Evolutionary conservation across 1,140 invertebrate genomes (phyloP), one percentile per base, ranked within the genome.

Genomic region (Leptoteleia sp.): DNA sequence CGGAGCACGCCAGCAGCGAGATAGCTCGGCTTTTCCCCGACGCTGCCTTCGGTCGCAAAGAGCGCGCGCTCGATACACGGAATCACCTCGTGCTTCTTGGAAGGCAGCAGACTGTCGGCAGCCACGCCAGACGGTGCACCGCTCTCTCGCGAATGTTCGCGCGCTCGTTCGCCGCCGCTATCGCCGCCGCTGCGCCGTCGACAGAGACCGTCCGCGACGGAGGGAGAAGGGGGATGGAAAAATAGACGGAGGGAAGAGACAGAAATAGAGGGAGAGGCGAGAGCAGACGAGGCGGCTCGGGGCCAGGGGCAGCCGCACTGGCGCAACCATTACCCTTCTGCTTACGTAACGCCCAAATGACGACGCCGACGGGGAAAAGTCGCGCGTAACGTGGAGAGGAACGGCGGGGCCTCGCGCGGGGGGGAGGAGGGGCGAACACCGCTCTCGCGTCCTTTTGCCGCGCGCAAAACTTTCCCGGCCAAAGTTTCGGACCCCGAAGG

Each of bases 31-130:
- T 70, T 67, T 79, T 72, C 81, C 81, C 80, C 83, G 71, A 75
- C 73, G 54, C 57, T 35, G 73, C 22, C 47, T 55, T 70, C 80
- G 68, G 61, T 72, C 70, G 73, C 76, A 80, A 75, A 67, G 81
- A 80, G 83, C 86, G 81, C 81, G 83, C 86, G 87, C 79, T 88
- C 86, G 86, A 88, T 89, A 88, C 87, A 89, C 84, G 87, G 86
- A 89, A 89, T 88, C 82, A 80, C 87, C 86, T 85, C 87, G 87
- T 87, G 85, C 81, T 89, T 89, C 87, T 89, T 80, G 84, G 86
- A 89, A 89, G 82, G 84, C 85, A 83, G 87, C 85, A 89, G 87
- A 88, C 87, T 87, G 87, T 88, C 87, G 87, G 82, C 87, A 87
- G 85, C 81, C 83, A 89, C 85, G 84, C 87, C 85, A 89, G 87